phyloP scores from a whole-genome alignment of 1,140 invertebrate species.

The Gerris buenoi region DNA sequence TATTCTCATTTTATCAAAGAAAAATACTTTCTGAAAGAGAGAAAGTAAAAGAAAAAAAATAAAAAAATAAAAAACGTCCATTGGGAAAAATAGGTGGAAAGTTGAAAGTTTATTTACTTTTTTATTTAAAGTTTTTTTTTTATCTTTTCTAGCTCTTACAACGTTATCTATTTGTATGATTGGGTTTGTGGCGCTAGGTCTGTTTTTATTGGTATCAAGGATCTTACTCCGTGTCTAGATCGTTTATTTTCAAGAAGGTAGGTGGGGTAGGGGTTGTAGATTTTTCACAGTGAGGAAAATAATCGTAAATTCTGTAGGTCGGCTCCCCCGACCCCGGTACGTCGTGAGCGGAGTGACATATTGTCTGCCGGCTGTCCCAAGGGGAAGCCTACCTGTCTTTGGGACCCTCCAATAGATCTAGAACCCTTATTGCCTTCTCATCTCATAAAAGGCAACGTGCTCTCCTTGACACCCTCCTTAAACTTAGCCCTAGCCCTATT shows the following conservation, averaged over 20 bases:
- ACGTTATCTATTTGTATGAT: too few species aligned
- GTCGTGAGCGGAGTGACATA: slow-evolving; percentile 3
- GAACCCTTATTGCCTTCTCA: background rate
- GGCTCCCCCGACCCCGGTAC: background rate
- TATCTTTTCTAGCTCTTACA: too few species aligned
- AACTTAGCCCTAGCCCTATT: background rate
- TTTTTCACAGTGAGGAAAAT: slow-evolving; percentile 11
- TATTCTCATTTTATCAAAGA: too few species aligned
- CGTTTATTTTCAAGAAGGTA: background rate
- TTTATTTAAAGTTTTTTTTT: too few species aligned
- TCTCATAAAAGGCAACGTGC: background rate
- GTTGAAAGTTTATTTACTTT: too few species aligned
- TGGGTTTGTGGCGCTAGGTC: background rate
- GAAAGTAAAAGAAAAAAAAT: too few species aligned
- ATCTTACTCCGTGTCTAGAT: background rate
- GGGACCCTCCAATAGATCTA: background rate
- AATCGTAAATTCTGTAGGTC: slow-evolving; percentile 12
- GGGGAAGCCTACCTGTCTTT: background rate
- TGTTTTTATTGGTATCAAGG: background rate
- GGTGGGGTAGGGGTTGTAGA: slow-evolving; percentile 8
- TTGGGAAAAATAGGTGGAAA: too few species aligned
- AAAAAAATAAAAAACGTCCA: too few species aligned
- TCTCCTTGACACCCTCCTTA: background rate
- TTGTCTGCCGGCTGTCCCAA: background rate
- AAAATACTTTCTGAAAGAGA: too few species aligned